Percentiles rank a stretch among this genome's conserved stretches.
Evolutionary conservation across 1,140 invertebrate species (phyloP).

Genomic region (Wasmannia auropunctata): DNA sequence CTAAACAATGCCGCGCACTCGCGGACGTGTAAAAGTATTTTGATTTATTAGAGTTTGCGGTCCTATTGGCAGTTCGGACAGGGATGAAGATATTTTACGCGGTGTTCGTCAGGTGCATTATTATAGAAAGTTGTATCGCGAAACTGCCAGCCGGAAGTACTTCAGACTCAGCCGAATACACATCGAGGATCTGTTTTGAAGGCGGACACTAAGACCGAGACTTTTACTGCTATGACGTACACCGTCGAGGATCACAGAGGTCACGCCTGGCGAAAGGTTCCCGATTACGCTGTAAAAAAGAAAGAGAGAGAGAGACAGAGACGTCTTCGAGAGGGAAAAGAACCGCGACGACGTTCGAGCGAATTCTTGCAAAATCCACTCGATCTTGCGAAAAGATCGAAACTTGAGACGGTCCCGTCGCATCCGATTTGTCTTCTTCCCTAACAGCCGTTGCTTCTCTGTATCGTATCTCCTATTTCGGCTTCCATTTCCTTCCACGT

Average conservation of each 20-base stretch:
- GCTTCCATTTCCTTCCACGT: not conserved
- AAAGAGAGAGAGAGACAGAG: too few species aligned
- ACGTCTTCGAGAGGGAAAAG: not conserved
- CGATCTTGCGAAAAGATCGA: not conserved
- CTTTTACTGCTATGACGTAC: conserved; percentile 38
- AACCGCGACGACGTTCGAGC: not conserved
- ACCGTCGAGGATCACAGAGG: not conserved
- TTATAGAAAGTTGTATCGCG: conserved; percentile 22
- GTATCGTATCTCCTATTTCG: not conserved
- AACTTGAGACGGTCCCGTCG: not conserved
- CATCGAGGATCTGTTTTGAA: conserved; percentile 1
- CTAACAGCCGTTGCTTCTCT: not conserved
- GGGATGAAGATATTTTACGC: not conserved
- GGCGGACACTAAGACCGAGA: not conserved
- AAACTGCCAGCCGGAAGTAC: conserved; percentile 22
- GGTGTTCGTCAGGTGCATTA: not conserved
- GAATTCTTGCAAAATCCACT: conserved; percentile 19
- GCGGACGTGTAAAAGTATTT: not conserved
- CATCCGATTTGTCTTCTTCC: not conserved
- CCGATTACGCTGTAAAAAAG: conserved; percentile 25
- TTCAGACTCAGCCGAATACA: conserved; percentile 7
- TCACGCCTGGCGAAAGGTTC: conserved; percentile 9
- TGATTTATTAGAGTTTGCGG: not conserved
- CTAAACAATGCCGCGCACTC: not conserved
- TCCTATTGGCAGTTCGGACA: not conserved